Conservation (phyloP, 1,140 invertebrate species). For the Vanessa atalanta region DNA sequence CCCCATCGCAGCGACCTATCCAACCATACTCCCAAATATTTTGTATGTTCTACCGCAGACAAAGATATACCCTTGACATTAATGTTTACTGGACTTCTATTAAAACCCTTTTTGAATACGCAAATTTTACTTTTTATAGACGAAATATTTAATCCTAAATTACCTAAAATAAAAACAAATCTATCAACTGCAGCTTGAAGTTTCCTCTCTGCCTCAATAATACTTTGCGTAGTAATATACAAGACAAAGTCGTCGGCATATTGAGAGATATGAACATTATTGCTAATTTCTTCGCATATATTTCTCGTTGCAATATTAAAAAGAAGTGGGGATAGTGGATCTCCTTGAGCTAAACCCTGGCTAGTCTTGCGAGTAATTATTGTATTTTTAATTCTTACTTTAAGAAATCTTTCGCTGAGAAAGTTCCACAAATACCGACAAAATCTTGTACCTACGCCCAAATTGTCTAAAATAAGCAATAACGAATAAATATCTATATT, state of each 20-base stretch:
- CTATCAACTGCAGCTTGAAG: constrained; percentile 37
- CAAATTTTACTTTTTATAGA: too few relatives aligned
- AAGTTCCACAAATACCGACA: constrained; percentile 11
- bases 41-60: too few relatives aligned
- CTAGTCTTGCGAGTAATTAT: background rate
- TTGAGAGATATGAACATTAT: constrained; percentile 7
- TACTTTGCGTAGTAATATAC: too few relatives aligned
- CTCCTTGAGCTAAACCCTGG: too few relatives aligned
- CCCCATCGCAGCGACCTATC: too few relatives aligned
- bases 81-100: too few relatives aligned
- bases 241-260: too few relatives aligned
- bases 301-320: constrained; percentile 26
- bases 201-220: constrained; percentile 13
- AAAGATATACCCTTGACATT: too few relatives aligned
- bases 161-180: constrained; percentile 29
- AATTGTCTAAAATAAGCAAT: constrained; percentile 1
- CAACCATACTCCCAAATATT: too few relatives aligned
- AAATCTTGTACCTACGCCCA: constrained; percentile 6
- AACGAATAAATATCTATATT: constrained; percentile 4
- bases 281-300: constrained; percentile 18
- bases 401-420: constrained; percentile 6
- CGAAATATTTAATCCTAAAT: too few relatives aligned
- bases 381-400: too few relatives aligned
- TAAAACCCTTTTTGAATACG: too few relatives aligned
- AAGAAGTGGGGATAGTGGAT: constrained; percentile 20